phyloP scores from a whole-genome alignment of 1,140 invertebrate genomes.

The Riptortus pedestris region DNA sequence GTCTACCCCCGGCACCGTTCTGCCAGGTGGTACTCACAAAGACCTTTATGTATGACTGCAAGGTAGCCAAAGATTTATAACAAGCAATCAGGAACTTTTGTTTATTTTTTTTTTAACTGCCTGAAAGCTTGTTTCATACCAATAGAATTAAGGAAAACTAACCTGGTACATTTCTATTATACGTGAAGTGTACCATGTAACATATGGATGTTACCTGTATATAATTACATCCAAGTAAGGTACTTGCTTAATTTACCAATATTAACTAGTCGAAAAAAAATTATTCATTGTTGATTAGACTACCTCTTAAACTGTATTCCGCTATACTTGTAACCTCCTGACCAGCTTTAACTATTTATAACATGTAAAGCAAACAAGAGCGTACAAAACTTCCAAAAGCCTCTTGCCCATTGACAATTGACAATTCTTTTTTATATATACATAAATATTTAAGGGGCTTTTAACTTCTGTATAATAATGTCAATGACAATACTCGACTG shows the following conservation, averaged over 20 bases:
- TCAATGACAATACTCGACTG: conserved; percentile 16
- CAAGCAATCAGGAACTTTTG: conserved; percentile 4
- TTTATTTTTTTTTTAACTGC: no score
- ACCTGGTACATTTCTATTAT: neutral
- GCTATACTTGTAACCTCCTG: conserved; percentile 7
- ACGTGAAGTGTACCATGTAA: neutral
- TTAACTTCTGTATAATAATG: conserved; percentile 1
- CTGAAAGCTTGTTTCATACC: neutral
- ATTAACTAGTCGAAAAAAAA: conserved; percentile 13
- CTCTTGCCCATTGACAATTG: neutral
- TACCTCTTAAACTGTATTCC: conserved; percentile 5
- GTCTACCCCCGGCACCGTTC: neutral
- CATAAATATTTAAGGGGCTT: neutral
- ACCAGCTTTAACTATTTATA: conserved; percentile 16
- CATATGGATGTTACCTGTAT: conserved; percentile 4
- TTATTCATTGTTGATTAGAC: conserved; percentile 4
- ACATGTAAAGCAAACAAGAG: conserved; percentile 10
- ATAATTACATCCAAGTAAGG: neutral
- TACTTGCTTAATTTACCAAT: conserved; percentile 12
- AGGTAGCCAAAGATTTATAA: conserved; percentile 11
- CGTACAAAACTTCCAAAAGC: conserved; percentile 10
- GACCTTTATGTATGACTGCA: conserved; percentile 4
- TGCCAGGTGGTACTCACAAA: neutral
- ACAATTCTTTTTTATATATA: neutral
- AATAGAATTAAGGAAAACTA: neutral